Base-by-base conservation (phyloP, 2,888 invertebrate species). In the Argynnis bischoffii region DNA sequence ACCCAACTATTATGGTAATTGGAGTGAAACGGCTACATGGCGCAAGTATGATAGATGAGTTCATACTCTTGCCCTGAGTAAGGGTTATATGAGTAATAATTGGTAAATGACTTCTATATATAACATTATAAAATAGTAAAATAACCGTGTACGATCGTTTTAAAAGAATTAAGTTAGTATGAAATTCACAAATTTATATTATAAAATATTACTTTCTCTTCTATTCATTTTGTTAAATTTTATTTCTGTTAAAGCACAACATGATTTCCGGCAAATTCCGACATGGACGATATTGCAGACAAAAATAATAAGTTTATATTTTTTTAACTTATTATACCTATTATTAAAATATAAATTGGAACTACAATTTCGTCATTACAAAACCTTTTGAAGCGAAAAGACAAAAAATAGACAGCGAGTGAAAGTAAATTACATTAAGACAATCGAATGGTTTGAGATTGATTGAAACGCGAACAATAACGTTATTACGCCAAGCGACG, bases 1-100 rank as follows among this genome's bases (percentile, higher is more conserved):
- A 83, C 82, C 82, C 70, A 63, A 56, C 72, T 78, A 83, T 84
- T 83, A 85, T 78, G 77, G 82, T 81, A 89, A 89, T 83, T 86
- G 82, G 88, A 89, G 83, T 89, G 86, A 84, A 85, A 86, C 86
- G 81, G 74, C 55, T 50, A 50, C 60, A 53, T 64, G 68, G 72
- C 69, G 66, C 48, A 69, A 67, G 70, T 63, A 31, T 48, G 59
- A 67, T 69, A 31, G 66, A 53, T 55, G 66, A 51, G 57, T 63
- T 69, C 50, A 56, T 61, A 53, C 41, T 56, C 48, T 18, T 69
- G 54, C 66, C 55, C 60, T 57, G 48, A 47, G 47, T 47, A 57
- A 26, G 15, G 47, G 26, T 26, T 26, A 26, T 26, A 4, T 41
- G 15, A 18, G 5, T 1, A 41, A 16, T 41, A 18, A 50, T 50